These are phyloP conservation scores for Phalacrocorax brasilianus DNA, from an alignment of 2,113 vertebrate genomes.

Conservation along the genomic window DNA sequence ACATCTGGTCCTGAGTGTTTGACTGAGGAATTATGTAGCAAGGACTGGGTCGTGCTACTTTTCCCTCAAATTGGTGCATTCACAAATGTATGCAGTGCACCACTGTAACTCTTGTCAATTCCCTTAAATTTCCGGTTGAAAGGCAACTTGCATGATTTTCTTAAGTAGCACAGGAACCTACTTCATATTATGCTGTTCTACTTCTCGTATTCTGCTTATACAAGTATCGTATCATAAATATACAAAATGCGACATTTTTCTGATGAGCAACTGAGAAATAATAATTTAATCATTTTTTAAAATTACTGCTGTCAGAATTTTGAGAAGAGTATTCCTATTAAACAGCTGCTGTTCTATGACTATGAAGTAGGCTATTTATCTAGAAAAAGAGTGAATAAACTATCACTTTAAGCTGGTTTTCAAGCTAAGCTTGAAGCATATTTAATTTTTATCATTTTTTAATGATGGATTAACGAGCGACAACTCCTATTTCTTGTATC, in stretches of 20 bases:
- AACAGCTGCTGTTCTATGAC: neutral
- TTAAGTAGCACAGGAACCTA: neutral
- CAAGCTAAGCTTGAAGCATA: neutral
- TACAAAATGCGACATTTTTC: neutral
- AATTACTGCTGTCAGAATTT: conserved; percentile 39
- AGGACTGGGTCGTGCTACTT: neutral
- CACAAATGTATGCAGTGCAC: neutral
- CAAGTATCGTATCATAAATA: neutral
- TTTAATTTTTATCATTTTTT: neutral
- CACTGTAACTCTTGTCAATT: neutral
- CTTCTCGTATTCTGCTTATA: neutral
- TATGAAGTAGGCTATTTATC: conserved; percentile 7
- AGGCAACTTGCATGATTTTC: neutral
- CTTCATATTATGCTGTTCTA: neutral
- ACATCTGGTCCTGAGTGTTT: neutral
- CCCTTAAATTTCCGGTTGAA: neutral
- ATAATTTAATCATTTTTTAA: conserved; percentile 17
- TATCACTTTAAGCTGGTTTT: neutral
- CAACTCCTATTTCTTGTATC: neutral
- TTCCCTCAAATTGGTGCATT: neutral
- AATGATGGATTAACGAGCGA: neutral
- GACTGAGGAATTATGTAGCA: neutral
- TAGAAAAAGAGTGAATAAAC: neutral
- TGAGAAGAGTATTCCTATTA: neutral
- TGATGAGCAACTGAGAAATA: conserved; percentile 17